Percentiles rank a stretch among this genome's conserved stretches.
Evolutionary conservation across 2,888 invertebrate species (phyloP).

Genomic region (Pogonocherus hispidulus): DNA sequence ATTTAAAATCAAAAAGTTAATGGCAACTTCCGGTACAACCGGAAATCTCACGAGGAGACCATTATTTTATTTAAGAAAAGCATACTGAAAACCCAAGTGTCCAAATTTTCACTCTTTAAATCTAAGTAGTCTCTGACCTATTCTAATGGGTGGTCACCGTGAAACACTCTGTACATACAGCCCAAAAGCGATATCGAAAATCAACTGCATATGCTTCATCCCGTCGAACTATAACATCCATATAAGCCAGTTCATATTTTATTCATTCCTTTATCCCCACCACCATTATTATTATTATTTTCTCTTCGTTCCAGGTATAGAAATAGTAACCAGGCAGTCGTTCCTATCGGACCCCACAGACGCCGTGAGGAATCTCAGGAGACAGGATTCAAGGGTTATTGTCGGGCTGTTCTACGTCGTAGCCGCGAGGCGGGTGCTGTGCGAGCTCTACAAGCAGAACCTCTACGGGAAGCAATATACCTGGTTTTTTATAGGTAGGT

Average conservation of each 20-base stretch:
- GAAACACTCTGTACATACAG: too few species aligned
- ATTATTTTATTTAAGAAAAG: too few species aligned
- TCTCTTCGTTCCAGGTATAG: constrained; percentile 72
- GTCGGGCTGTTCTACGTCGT: constrained; percentile 99
- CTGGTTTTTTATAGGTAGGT: constrained; percentile 98
- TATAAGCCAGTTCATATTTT: not conserved
- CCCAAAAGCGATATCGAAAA: too few species aligned
- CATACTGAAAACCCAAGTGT: too few species aligned
- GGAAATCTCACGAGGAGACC: too few species aligned
- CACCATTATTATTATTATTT: constrained; percentile 3
- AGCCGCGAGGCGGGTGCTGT: constrained; percentile 95
- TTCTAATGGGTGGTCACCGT: too few species aligned
- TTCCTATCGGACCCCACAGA: constrained; percentile 97
- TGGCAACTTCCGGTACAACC: too few species aligned
- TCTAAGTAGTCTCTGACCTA: too few species aligned
- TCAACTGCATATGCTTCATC: too few species aligned
- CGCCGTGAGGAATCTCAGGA: constrained; percentile 92
- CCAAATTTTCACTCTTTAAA: too few species aligned
- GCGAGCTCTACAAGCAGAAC: constrained; percentile 94
- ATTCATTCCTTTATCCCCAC: not conserved
- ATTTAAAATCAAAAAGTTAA: too few species aligned
- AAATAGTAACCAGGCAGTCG: constrained; percentile 96
- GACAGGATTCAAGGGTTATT: constrained; percentile 97
- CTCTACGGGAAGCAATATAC: constrained; percentile 96
- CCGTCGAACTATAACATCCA: not conserved